Base-by-base conservation (phyloP, 2,888 invertebrate species). In the Diarsia rubi region DNA sequence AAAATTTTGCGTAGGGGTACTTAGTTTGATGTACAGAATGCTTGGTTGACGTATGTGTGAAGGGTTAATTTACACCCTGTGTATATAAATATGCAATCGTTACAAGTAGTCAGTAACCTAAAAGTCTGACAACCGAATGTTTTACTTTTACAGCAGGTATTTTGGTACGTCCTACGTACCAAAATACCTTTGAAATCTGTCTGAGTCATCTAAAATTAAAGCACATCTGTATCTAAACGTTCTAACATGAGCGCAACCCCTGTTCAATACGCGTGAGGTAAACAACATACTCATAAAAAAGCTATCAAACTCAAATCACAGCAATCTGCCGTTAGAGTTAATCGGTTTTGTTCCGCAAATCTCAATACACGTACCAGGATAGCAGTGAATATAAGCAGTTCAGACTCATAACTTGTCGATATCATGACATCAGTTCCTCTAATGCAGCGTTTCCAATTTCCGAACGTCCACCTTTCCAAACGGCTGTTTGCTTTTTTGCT, bases 361-460 rank as follows among this genome's bases (percentile, higher is more conserved):
- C 83, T 82, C 81, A 80, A 87, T 88, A 83, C 73, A 66, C 68
- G 79, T 72, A 78, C 82, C 73, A 83, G 85, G 82, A 88, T 84
- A 76, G 73, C 73, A 85, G 69, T 21, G 62, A 62, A 69, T 85
- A 73, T 83, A 82, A 81, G 83, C 85, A 87, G 86, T 90, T 88
- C 90, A 88, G 88, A 82, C 89, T 91, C 94, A 92, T 94, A 95
- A 95, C 93, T 95, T 93, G 91, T 92, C 92, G 90, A 88, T 94
- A 94, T 93, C 94, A 87, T 88, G 92, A 92, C 92, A 88, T 88
- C 90, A 90, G 90, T 89, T 89, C 89, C 86, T 87, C 93, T 95
- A 95, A 95, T 94, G 93, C 91, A 91, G 89, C 92, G 90, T 93
- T 95, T 95, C 94, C 96, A 95, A 96, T 96, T 96, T 95, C 95